phyloP scores from a whole-genome alignment of 2,797 vertebrate genomes.

The Masticophis lateralis region DNA sequence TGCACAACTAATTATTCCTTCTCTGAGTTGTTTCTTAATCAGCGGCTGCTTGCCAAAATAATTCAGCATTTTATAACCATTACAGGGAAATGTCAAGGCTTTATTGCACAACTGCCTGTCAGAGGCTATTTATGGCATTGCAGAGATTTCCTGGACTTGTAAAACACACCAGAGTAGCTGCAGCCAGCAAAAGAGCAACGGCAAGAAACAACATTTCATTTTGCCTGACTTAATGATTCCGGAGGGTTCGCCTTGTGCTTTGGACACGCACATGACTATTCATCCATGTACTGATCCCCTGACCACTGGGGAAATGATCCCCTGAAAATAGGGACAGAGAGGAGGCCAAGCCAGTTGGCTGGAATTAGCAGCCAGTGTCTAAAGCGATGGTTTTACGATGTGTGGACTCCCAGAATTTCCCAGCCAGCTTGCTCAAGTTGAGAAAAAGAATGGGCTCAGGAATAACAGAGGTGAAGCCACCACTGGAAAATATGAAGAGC shows the following conservation, averaged over 20 bases:
- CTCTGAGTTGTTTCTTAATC: slow-evolving; percentile 16
- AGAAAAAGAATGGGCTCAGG: not conserved
- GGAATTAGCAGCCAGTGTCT: not conserved
- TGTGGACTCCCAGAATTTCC: not conserved
- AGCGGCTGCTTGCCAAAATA: slow-evolving; percentile 14
- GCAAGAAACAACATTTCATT: slow-evolving; percentile 18
- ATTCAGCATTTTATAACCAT: slow-evolving; percentile 36
- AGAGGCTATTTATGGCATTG: slow-evolving; percentile 18
- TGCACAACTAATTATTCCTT: slow-evolving; percentile 17
- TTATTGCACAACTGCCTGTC: slow-evolving; percentile 32
- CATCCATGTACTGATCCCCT: not conserved
- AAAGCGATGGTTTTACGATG: not conserved
- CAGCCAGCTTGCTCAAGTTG: not conserved
- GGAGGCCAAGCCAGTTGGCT: not conserved
- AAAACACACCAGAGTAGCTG: slow-evolving; percentile 12
- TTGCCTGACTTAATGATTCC: not conserved
- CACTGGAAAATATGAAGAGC: not conserved
- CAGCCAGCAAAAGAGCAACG: not conserved
- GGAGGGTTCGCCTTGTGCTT: not conserved
- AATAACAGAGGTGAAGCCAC: not conserved
- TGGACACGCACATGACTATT: not conserved
- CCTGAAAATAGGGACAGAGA: not conserved
- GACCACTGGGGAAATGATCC: not conserved
- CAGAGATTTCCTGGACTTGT: slow-evolving; percentile 14
- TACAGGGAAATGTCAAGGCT: slow-evolving; percentile 18